Evolutionary conservation across 2,113 vertebrate genomes (phyloP), one percentile per base, ranked within the genome.

Genomic region (Mola mola): DNA sequence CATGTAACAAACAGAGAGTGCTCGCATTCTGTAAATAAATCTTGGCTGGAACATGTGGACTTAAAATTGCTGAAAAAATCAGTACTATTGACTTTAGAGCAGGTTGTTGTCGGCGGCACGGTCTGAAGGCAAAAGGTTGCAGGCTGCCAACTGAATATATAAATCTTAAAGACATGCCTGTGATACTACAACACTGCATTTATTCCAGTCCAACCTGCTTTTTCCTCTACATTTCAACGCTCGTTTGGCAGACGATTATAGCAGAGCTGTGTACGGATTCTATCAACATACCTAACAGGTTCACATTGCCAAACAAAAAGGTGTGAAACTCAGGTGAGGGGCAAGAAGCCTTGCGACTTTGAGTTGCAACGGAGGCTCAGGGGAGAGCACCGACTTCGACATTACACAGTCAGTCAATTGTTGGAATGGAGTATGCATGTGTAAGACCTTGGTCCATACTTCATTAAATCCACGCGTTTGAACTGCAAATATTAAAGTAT

Each of bases 281-380:
- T 22, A 75, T 28, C 36, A 53, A 59, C 53, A 64, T n/a, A n/a
- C n/a, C n/a, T n/a, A n/a, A n/a, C n/a, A n/a, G 17, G 31, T 61
- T 66, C 47, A 66, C 19, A 42, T 26, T 29, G 48, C 24, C 57
- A 31, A 60, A 51, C 11, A 38, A 19, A 72, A 48, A 72, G 5
- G 69, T 69, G 77, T 37, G 71, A 81, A 77, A 66, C 62, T 10
- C 63, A 84, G 78, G 72, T 76, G 47, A 65, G 60, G 19, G 21
- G 25, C 36, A 51, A 72, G 47, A 66, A 24, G 11, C 17, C 20
- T 20, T 29, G 38, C 24, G 28, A 46, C 42, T 38, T 43, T 26
- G 34, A 77, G 63, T 68, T 75, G 83, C 46, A 76, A 82, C 84
- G 62, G 24, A 74, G 65, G 42, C 75, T 22, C 56, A 34, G 43